These are phyloP conservation scores for Leptinotarsa undecemlineata DNA, from an alignment of 1,140 invertebrate genomes.

Conservation along the genomic window DNA sequence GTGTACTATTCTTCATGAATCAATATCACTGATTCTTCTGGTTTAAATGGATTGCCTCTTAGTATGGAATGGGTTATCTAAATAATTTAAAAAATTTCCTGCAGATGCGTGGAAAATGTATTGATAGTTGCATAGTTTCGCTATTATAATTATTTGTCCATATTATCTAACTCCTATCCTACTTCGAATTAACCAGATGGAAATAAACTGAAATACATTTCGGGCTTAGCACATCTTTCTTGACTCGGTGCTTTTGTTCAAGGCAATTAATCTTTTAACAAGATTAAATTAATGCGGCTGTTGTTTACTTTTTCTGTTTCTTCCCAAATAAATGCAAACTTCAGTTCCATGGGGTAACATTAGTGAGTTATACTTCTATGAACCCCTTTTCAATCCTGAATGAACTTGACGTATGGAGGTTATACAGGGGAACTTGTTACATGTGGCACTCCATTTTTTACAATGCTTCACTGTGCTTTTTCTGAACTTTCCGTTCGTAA, in stretches of 20 bases:
- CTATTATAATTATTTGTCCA: slow-evolving; percentile 28
- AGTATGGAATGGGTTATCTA: too few relatives aligned
- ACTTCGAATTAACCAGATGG: slow-evolving; percentile 36
- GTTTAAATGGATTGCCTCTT: too few relatives aligned
- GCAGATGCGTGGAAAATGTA: not conserved
- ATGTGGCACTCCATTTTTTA: too few relatives aligned
- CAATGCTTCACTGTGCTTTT: too few relatives aligned
- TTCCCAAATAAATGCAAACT: slow-evolving; percentile 21
- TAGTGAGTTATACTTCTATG: slow-evolving; percentile 7
- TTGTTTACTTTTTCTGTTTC: slow-evolving; percentile 12
- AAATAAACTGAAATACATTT: slow-evolving; percentile 39
- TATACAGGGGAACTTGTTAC: too few relatives aligned
- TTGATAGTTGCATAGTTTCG: slow-evolving; percentile 38
- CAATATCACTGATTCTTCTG: too few relatives aligned
- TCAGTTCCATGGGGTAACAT: slow-evolving; percentile 18
- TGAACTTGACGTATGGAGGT: not conserved
- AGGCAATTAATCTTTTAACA: slow-evolving; percentile 37
- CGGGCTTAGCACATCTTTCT: slow-evolving; percentile 36
- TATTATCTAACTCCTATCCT: slow-evolving; percentile 21
- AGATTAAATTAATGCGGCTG: slow-evolving; percentile 33
- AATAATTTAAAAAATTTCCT: too few relatives aligned
- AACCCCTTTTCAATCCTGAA: not conserved
- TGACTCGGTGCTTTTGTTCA: slow-evolving; percentile 36
- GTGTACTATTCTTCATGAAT: too few relatives aligned
- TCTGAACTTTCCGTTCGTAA: too few relatives aligned